Conservation (phyloP, 1,140 invertebrate species). For the Drosophila quadrilineata region DNA sequence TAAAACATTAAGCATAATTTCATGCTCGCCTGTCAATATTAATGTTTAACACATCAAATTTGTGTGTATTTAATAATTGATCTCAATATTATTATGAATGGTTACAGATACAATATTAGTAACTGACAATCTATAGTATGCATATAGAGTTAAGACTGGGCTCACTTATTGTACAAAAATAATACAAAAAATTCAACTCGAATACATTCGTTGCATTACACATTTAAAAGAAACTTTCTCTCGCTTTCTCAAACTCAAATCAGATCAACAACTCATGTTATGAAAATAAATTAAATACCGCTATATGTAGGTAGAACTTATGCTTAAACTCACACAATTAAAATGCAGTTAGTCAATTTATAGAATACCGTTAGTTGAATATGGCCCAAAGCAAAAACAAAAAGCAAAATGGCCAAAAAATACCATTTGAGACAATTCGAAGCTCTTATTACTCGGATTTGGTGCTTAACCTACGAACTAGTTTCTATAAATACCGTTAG, state of each 20-base stretch:
- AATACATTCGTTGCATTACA: conserved; percentile 44
- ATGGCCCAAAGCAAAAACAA: conserved; percentile 28
- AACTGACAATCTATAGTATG: too few species aligned
- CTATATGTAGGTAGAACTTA: conserved; percentile 59
- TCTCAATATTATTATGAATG: too few species aligned
- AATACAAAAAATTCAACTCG: too few species aligned
- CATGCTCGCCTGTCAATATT: conserved; percentile 22
- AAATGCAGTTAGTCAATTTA: conserved; percentile 36
- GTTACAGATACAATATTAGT: too few species aligned
- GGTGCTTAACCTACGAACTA: conserved; percentile 23
- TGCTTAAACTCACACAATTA: conserved; percentile 49
- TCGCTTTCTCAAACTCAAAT: conserved; percentile 48
- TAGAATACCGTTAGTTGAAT: conserved; percentile 16
- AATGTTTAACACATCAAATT: conserved; percentile 28
- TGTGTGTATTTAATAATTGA: too few species aligned
- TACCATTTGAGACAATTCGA: conserved; percentile 1
- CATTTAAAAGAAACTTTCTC: conserved; percentile 50
- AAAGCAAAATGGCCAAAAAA: conserved; percentile 2
- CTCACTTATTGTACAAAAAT: conserved; percentile 57
- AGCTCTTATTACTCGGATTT: conserved; percentile 18
- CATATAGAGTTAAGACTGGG: conserved; percentile 1
- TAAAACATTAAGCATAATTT: conserved; percentile 5
- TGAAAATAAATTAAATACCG: conserved; percentile 72
- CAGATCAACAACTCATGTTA: conserved; percentile 73
- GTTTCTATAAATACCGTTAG: conserved; percentile 19